phyloP scores from a whole-genome alignment of 30 jellyfish, hydroid and myxozoan genomes.

The Pseudorhiza aurosa region DNA sequence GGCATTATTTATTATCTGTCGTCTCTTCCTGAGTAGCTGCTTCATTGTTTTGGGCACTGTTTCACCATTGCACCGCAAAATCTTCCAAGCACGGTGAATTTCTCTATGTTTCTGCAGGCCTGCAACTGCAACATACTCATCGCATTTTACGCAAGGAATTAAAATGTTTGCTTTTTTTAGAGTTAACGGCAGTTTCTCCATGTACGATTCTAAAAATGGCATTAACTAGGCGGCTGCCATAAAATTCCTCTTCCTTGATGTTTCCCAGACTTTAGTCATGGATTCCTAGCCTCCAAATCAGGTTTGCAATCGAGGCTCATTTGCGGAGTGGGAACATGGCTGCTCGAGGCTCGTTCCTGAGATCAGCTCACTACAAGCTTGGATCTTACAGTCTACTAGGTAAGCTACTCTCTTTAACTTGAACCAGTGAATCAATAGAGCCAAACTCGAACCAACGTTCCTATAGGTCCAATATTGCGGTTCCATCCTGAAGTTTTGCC shows the following conservation, averaged over 20 bases:
- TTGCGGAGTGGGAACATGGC: neutral
- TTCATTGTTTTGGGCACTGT: slow-evolving; percentile 40
- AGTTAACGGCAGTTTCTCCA: slow-evolving; percentile 41
- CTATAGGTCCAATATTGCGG: too few species aligned
- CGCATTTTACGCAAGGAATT: slow-evolving; percentile 65
- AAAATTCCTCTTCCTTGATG: too few species aligned
- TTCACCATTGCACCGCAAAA: slow-evolving; percentile 33
- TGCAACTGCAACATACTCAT: slow-evolving; percentile 38
- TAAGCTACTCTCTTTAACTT: too few species aligned
- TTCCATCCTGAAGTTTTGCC: too few species aligned
- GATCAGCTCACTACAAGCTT: neutral
- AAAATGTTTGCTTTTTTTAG: slow-evolving; percentile 5
- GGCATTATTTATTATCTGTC: slow-evolving; percentile 34
- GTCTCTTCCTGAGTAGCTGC: slow-evolving; percentile 58
- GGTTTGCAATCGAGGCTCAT: neutral
- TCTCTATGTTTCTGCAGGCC: slow-evolving; percentile 53
- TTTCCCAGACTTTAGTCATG: too few species aligned
- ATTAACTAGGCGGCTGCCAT: too few species aligned
- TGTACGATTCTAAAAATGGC: too few species aligned
- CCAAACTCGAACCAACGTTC: too few species aligned
- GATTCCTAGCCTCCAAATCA: neutral
- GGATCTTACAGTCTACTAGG: neutral
- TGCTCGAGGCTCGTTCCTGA: neutral
- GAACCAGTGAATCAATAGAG: too few species aligned
- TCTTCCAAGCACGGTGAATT: slow-evolving; percentile 47